phyloP scores from a whole-genome alignment of 2,888 invertebrate species.

The Lepidocyrtoides sp. region DNA sequence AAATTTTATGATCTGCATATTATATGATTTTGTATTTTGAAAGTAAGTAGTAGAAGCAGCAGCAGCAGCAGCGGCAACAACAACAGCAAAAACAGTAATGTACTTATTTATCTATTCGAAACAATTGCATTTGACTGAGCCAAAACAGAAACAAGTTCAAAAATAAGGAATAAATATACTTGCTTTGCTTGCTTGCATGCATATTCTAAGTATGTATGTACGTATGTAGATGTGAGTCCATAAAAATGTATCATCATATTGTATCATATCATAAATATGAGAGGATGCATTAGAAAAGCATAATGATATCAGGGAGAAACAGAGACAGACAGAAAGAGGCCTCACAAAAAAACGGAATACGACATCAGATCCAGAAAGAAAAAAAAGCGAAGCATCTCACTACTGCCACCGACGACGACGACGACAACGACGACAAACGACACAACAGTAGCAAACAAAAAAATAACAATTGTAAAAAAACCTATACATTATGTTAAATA shows the following conservation, averaged over 20 bases:
- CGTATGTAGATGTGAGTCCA: conserved; percentile 38
- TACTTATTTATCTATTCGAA: conserved; percentile 56
- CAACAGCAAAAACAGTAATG: conserved; percentile 14
- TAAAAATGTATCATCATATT: conserved; percentile 55
- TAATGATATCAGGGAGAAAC: conserved; percentile 53
- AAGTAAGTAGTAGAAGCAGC: not conserved
- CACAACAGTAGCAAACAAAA: conserved; percentile 24
- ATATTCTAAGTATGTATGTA: no score
- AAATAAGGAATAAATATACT: conserved; percentile 19
- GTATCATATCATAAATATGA: conserved; percentile 53
- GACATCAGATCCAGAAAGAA: conserved; percentile 38
- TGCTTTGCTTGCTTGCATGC: no score
- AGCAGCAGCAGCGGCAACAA: not conserved
- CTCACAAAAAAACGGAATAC: conserved; percentile 44
- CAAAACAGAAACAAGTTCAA: conserved; percentile 31
- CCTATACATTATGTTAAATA: conserved; percentile 50
- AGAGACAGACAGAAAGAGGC: conserved; percentile 51
- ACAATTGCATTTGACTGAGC: conserved; percentile 62
- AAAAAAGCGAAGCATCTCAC: conserved; percentile 27
- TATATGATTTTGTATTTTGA: conserved; percentile 16
- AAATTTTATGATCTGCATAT: conserved; percentile 78
- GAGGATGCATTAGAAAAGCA: conserved; percentile 55
- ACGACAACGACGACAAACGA: conserved; percentile 3
- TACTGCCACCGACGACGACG: not conserved
- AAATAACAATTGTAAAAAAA: conserved; percentile 37